These are phyloP conservation scores for Ophion slaviceki DNA, from an alignment of 2,888 invertebrate species.

Conservation along the genomic window DNA sequence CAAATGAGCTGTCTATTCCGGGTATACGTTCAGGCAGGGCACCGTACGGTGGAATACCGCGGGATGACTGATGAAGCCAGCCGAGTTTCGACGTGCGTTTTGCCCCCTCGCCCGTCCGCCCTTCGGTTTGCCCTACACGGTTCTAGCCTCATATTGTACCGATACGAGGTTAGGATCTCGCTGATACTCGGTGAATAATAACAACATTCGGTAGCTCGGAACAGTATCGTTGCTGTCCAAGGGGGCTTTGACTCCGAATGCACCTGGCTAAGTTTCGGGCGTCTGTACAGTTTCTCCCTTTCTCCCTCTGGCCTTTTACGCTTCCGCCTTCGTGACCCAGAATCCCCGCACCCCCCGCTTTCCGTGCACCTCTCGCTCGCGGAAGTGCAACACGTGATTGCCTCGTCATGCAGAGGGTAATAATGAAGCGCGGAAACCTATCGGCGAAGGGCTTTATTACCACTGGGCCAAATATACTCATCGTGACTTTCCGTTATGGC, in stretches of 20 bases:
- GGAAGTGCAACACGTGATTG: slow-evolving; percentile 58
- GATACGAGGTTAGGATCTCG: neutral
- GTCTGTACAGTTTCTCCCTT: neutral
- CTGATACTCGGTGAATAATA: slow-evolving; percentile 61
- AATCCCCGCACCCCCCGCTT: neutral
- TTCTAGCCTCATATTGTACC: neutral
- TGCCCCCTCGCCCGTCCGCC: neutral
- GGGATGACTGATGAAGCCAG: slow-evolving; percentile 73
- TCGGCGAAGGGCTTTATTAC: slow-evolving; percentile 46
- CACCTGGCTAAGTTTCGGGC: neutral
- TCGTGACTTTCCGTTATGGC: neutral
- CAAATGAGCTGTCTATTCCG: slow-evolving; percentile 73
- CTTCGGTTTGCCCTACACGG: neutral
- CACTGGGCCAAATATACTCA: slow-evolving; percentile 26
- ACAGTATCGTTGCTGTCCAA: slow-evolving; percentile 53
- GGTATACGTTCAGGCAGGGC: slow-evolving; percentile 53
- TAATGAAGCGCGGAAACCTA: slow-evolving; percentile 57
- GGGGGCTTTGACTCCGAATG: slow-evolving; percentile 29
- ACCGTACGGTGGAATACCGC: neutral
- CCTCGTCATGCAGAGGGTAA: slow-evolving; percentile 40
- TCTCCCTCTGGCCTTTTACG: neutral
- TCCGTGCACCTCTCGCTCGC: slow-evolving; percentile 31
- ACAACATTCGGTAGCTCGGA: slow-evolving; percentile 48
- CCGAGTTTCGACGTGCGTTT: slow-evolving; percentile 67
- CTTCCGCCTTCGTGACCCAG: neutral